These are phyloP conservation scores for Gymnodraco acuticeps DNA, from an alignment of 2,797 vertebrate species.

Conservation along the genomic window DNA sequence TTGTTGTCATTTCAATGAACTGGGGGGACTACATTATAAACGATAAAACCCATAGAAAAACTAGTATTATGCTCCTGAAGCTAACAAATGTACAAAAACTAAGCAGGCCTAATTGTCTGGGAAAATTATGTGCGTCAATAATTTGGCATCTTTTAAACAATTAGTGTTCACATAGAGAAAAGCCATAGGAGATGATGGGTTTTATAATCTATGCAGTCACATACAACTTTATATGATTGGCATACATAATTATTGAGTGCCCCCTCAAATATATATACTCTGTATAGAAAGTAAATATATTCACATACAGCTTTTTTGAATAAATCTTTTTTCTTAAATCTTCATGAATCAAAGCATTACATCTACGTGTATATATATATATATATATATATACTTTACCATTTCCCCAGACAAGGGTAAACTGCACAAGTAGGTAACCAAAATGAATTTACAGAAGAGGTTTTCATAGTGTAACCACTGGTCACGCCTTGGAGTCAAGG, in stretches of 20 bases:
- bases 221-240: conserved; percentile 26
- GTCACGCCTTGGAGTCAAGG: conserved; percentile 24
- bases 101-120: conserved; percentile 11
- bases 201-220: conserved; percentile 41
- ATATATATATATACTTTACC: conserved; percentile 38
- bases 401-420: conserved; percentile 37
- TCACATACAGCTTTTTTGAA: conserved; percentile 53
- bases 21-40: not conserved
- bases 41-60: conserved; percentile 2
- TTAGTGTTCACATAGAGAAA: conserved; percentile 24
- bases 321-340: conserved; percentile 44
- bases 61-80: not conserved
- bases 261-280: conserved; percentile 62
- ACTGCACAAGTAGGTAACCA: conserved; percentile 30
- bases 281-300: conserved; percentile 67
- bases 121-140: conserved; percentile 2
- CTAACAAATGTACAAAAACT: conserved; percentile 17
- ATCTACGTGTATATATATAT: conserved; percentile 38
- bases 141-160: conserved; percentile 48
- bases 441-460: conserved; percentile 36
- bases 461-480: conserved; percentile 27
- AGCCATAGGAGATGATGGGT: conserved; percentile 15
- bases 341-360: conserved; percentile 55
- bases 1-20: not conserved
- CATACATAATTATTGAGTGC: conserved; percentile 36